A percentile compares a stretch with the other conserved stretches of the same genome.
These are phyloP conservation scores for Crossocerus cetratus DNA, from an alignment of 2,888 invertebrate species.

Conservation along the genomic window DNA sequence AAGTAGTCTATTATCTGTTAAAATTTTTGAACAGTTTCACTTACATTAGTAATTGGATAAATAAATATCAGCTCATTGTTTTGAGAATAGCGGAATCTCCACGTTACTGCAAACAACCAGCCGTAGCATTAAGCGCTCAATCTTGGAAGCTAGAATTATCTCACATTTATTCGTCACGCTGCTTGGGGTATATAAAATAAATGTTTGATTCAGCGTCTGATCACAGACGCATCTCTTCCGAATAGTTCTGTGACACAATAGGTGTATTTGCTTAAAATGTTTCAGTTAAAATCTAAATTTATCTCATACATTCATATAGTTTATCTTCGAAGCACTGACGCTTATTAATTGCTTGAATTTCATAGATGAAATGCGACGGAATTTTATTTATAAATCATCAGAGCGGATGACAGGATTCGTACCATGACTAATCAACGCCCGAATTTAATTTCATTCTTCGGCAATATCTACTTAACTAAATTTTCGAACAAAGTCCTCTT, in stretches of 20 bases:
- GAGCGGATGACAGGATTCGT: no score
- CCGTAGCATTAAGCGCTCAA: conserved; percentile 44
- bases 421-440: no score
- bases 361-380: no score
- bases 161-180: conserved; percentile 58
- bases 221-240: conserved; percentile 46
- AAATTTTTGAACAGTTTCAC: conserved; percentile 38
- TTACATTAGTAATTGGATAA: conserved; percentile 43
- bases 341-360: not conserved
- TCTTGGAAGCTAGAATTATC: conserved; percentile 45
- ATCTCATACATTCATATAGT: conserved; percentile 27
- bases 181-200: conserved; percentile 60
- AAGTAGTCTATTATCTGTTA: conserved; percentile 30
- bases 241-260: conserved; percentile 44
- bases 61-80: conserved; percentile 49
- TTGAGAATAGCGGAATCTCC: conserved; percentile 23
- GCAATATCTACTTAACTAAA: no score
- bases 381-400: no score
- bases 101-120: conserved; percentile 40
- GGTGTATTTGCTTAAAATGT: conserved; percentile 36
- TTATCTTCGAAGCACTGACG: not conserved
- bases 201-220: conserved; percentile 41
- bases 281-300: conserved; percentile 49
- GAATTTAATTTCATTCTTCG: no score
- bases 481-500: no score